Base-by-base conservation (phyloP, 2,888 invertebrate genomes). In the Hypomecis punctinalis region DNA sequence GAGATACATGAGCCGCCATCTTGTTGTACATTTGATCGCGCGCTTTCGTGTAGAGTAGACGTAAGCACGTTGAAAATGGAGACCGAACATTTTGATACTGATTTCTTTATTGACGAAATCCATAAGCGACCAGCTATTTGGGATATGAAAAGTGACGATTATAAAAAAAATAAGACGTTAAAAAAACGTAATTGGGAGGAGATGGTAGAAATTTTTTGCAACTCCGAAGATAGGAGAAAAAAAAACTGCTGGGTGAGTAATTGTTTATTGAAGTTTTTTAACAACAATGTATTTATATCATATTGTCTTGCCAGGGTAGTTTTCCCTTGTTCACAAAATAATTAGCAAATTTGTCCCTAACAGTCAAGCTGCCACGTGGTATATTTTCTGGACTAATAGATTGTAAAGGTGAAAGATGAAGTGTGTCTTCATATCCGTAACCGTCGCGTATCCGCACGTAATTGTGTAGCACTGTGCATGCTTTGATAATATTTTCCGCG, bases 341-440 rank as follows among this genome's bases (percentile, higher is more conserved):
- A 23, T 23, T 23, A 23, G 23, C 23, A 23, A 23, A 23, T 23
- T 23, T 23, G n/a, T n/a, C n/a, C n/a, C n/a, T n/a, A n/a, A n/a
- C n/a, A n/a, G n/a, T n/a, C n/a, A n/a, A n/a, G n/a, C n/a, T n/a
- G n/a, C n/a, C n/a, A n/a, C n/a, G n/a, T n/a, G n/a, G n/a, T n/a
- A n/a, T n/a, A n/a, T n/a, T n/a, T n/a, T n/a, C n/a, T n/a, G n/a
- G n/a, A n/a, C n/a, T n/a, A n/a, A n/a, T n/a, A n/a, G n/a, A n/a
- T n/a, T n/a, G n/a, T n/a, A n/a, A n/a, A n/a, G n/a, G n/a, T n/a
- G n/a, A n/a, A n/a, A n/a, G n/a, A n/a, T n/a, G n/a, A n/a, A n/a
- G n/a, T n/a, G n/a, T 63, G 71, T 67, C 63, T 11, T 66, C 69
- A 72, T 68, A 66, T 65, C 69, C 61, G 71, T 70, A n/a, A n/a